Percentiles rank a stretch among this genome's conserved stretches.
Conservation (phyloP, 2,113 vertebrate genomes). For the Eclectus roratus region DNA sequence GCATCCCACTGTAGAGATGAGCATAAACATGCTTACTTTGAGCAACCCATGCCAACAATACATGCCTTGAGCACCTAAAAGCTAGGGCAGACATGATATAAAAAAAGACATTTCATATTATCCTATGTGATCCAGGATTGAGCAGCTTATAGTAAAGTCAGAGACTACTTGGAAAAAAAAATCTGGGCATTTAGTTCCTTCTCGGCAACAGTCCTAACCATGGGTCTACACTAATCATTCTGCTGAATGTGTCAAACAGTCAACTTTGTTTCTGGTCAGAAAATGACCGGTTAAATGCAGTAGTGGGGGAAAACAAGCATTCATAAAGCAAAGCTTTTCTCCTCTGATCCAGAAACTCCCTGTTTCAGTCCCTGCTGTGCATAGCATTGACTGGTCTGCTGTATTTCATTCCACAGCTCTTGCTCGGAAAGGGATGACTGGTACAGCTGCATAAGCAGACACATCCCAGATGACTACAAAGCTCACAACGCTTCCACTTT, state of each 20-base stretch:
- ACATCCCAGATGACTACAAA: constrained; percentile 83
- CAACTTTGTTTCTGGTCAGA: not conserved
- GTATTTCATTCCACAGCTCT: constrained; percentile 77
- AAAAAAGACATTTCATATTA: not conserved
- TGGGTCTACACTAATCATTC: not conserved
- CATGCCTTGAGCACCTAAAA: not conserved
- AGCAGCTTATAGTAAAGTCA: not conserved
- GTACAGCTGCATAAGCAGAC: constrained; percentile 87
- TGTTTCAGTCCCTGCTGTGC: not conserved
- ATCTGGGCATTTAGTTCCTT: not conserved
- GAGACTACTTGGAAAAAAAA: not conserved
- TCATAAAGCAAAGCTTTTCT: not conserved
- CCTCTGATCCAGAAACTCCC: not conserved
- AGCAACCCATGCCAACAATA: not conserved
- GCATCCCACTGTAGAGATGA: not conserved
- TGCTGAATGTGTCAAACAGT: not conserved
- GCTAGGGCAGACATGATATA: not conserved
- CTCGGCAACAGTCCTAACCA: not conserved
- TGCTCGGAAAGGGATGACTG: constrained; percentile 92
- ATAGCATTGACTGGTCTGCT: not conserved
- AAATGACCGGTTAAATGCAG: not conserved
- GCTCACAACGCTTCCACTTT: constrained; percentile 73
- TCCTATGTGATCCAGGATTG: not conserved
- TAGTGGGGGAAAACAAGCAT: not conserved
- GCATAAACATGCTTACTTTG: not conserved